Evolutionary conservation across 2,113 vertebrate genomes (phyloP).

Genomic region (Motacilla tschutschensis): DNA sequence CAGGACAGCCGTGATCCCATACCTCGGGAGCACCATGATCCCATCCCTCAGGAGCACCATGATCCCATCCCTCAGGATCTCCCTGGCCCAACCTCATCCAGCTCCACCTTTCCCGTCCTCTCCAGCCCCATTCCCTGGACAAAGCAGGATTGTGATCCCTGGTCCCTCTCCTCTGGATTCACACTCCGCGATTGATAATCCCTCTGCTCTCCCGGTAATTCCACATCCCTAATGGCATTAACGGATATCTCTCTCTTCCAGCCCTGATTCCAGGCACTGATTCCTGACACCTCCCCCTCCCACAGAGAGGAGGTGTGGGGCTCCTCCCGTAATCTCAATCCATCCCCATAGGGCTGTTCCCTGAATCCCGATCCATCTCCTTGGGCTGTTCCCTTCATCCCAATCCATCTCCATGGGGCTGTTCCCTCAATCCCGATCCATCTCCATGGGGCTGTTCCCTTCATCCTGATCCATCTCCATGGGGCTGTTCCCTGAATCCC

Average conservation of each 20-base stretch:
- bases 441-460: background rate
- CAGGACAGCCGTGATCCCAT: background rate
- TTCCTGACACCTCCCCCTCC: slow-evolving; percentile 28
- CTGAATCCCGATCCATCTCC: slow-evolving; percentile 20
- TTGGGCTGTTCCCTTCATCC: background rate
- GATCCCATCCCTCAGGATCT: background rate
- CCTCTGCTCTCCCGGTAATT: background rate
- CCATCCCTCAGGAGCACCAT: rapidly evolving
- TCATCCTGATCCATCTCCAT: slow-evolving; percentile 2
- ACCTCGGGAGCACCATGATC: no score
- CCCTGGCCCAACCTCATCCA: rapidly evolving
- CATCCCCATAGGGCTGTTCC: background rate
- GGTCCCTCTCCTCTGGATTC: background rate
- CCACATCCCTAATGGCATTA: slow-evolving; percentile 67
- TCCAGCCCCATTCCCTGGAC: background rate
- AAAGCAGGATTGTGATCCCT: background rate
- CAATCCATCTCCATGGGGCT: slow-evolving; percentile 6
- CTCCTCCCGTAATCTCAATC: background rate
- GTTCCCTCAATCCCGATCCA: background rate
- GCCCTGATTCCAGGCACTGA: slow-evolving; percentile 58
- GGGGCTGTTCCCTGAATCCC: background rate
- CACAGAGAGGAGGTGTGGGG: slow-evolving; percentile 1
- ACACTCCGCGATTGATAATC: background rate
- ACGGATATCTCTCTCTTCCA: slow-evolving; percentile 62
- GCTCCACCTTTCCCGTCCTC: rapidly evolving